These are phyloP conservation scores for Nomia melanderi DNA, from an alignment of 1,140 invertebrate species.

Conservation along the genomic window DNA sequence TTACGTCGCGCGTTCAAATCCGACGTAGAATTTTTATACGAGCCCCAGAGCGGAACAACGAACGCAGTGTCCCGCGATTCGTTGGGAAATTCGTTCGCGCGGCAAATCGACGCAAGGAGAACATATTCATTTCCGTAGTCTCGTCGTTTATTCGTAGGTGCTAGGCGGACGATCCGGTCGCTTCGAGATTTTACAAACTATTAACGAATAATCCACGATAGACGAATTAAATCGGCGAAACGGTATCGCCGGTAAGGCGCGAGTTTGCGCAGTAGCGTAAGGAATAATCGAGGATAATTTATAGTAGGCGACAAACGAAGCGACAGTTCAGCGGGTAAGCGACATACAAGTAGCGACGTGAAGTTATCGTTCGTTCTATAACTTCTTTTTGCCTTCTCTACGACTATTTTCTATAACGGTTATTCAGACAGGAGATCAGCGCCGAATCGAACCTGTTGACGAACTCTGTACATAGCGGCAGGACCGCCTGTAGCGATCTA, in stretches of 20 bases:
- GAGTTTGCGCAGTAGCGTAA: too few relatives aligned
- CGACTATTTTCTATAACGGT: slow-evolving; percentile 20
- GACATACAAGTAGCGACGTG: not conserved
- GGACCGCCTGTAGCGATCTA: not conserved
- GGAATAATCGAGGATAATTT: too few relatives aligned
- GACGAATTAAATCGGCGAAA: too few relatives aligned
- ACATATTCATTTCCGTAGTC: not conserved
- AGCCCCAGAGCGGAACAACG: not conserved
- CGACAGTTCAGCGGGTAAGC: not conserved
- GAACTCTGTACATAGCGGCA: not conserved
- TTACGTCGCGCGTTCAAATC: slow-evolving; percentile 12
- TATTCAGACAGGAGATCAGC: slow-evolving; percentile 25
- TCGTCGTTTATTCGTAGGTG: not conserved
- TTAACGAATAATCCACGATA: too few relatives aligned
- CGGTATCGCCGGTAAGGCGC: too few relatives aligned
- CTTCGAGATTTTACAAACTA: not conserved
- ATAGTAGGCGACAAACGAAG: too few relatives aligned
- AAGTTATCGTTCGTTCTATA: not conserved
- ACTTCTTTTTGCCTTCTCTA: slow-evolving; percentile 14
- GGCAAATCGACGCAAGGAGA: not conserved
- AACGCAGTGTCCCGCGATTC: not conserved
- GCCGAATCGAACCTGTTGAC: slow-evolving; percentile 17
- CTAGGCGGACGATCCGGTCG: not conserved
- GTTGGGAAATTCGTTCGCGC: not conserved
- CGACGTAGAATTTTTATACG: slow-evolving; percentile 12